These are phyloP conservation scores for Lepidochitona cinerea DNA, from an alignment of 2,888 invertebrate genomes.

Conservation along the genomic window DNA sequence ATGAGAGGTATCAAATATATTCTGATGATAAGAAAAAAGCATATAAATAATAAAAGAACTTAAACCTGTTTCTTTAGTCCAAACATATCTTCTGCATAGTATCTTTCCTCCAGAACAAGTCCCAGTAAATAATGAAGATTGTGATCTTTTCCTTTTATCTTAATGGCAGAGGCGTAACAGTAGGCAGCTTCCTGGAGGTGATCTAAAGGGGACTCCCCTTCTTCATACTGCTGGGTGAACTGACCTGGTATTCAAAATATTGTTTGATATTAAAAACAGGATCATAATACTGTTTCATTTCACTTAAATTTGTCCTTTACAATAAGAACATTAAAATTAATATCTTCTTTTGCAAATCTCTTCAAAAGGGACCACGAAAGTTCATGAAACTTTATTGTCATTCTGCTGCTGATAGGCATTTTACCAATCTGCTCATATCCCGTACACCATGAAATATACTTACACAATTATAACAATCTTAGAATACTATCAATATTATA, in stretches of 20 bases:
- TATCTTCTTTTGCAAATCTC: too few relatives aligned
- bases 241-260: constrained; percentile 48
- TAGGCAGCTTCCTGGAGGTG: constrained; percentile 54
- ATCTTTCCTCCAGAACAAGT: constrained; percentile 64
- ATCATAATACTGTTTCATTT: not conserved
- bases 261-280: not conserved
- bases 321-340: not conserved
- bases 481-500: too few relatives aligned
- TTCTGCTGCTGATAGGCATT: too few relatives aligned
- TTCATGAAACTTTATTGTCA: too few relatives aligned
- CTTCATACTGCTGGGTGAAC: constrained; percentile 38
- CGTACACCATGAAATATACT: too few relatives aligned
- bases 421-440: too few relatives aligned
- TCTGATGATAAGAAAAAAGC: too few relatives aligned
- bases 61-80: constrained; percentile 62
- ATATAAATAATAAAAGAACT: too few relatives aligned
- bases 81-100: constrained; percentile 66
- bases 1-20: too few relatives aligned
- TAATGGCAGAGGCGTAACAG: constrained; percentile 63
- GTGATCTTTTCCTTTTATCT: constrained; percentile 61
- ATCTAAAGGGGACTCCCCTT: constrained; percentile 62
- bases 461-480: too few relatives aligned
- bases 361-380: too few relatives aligned
- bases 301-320: not conserved
- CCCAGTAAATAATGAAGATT: constrained; percentile 62